These are phyloP conservation scores for Pseudomyrmex flavicornis DNA, from an alignment of 1,140 invertebrate genomes.

Conservation along the genomic window DNA sequence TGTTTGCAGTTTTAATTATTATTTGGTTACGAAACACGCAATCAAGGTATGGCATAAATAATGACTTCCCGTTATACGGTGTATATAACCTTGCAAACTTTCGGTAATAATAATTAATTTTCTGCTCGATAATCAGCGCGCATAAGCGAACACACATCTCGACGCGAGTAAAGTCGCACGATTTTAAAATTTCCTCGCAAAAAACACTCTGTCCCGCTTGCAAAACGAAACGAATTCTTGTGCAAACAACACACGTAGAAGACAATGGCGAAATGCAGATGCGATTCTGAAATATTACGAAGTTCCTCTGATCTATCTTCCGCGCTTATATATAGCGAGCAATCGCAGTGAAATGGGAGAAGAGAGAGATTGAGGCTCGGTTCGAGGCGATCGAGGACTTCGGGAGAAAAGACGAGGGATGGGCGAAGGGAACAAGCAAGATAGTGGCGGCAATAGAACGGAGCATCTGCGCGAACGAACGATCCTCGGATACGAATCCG, in stretches of 20 bases:
- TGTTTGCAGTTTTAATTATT: neutral
- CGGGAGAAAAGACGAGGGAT: neutral
- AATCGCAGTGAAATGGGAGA: slow-evolving; percentile 41
- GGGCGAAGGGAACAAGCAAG: slow-evolving; percentile 20
- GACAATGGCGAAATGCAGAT: slow-evolving; percentile 40
- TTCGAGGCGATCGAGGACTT: neutral
- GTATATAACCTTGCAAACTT: neutral
- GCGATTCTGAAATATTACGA: slow-evolving; percentile 33
- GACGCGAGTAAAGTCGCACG: neutral
- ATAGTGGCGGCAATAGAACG: slow-evolving; percentile 44
- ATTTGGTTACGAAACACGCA: neutral
- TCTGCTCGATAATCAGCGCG: neutral
- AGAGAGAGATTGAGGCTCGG: neutral
- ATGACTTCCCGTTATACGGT: neutral
- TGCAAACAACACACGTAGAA: slow-evolving; percentile 11
- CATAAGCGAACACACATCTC: neutral
- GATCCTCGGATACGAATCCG: slow-evolving; percentile 61
- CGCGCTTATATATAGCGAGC: slow-evolving; percentile 27
- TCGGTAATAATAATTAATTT: slow-evolving; percentile 23
- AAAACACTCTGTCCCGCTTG: too few species aligned
- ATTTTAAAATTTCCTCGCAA: slow-evolving; percentile 25
- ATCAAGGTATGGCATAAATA: neutral
- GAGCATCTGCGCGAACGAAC: slow-evolving; percentile 61
- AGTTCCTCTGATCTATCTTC: slow-evolving; percentile 36
- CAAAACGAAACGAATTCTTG: neutral